Evolutionary conservation across 1,140 invertebrate genomes (phyloP), one percentile per base, ranked within the genome.

Genomic region (Ceratitis capitata): DNA sequence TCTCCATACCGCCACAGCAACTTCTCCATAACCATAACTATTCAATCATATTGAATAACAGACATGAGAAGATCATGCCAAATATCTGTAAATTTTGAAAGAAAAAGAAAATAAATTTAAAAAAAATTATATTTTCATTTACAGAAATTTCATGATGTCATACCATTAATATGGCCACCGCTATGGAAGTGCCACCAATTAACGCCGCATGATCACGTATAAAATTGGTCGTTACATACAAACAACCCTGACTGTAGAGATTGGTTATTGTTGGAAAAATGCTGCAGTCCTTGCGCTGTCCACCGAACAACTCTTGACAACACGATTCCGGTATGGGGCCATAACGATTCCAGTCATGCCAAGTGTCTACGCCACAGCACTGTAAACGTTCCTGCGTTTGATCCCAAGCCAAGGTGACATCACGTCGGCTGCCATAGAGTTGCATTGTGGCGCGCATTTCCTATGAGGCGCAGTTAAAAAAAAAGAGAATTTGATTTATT

Each of bases 401-500:
- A 88, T 97, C 96, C 97, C 97, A 98, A 1, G 96, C 96, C 51
- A 94, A 93, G 14, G 95, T 96, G 49, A 96, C 94, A 47, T 94
- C 93, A 61, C 93, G 92, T 16, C 94, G 94, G 12, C 93, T 93
- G 51, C 95, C 94, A 89, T 98, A 97, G 49, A 94, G 92, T 5
- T 94, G 94, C 88, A 98, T 94, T 2, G 96, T 94, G 58, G 94
- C 95, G 51, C 94, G 92, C 96, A 98, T 96, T 92, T 96, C 95
- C 85, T 83, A 26, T 19, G 78, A 26, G 29, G 58, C 6, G 19
- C 5, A 12, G n/a, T n/a, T n/a, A n/a, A n/a, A n/a, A n/a, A n/a
- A n/a, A n/a, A n/a, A n/a, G n/a, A n/a, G n/a, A n/a, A n/a, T n/a
- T n/a, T n/a, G n/a, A n/a, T n/a, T n/a, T 23, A 29, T 51, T 47